phyloP scores from a whole-genome alignment of 2,888 invertebrate genomes.

The Monopis laevigella region DNA sequence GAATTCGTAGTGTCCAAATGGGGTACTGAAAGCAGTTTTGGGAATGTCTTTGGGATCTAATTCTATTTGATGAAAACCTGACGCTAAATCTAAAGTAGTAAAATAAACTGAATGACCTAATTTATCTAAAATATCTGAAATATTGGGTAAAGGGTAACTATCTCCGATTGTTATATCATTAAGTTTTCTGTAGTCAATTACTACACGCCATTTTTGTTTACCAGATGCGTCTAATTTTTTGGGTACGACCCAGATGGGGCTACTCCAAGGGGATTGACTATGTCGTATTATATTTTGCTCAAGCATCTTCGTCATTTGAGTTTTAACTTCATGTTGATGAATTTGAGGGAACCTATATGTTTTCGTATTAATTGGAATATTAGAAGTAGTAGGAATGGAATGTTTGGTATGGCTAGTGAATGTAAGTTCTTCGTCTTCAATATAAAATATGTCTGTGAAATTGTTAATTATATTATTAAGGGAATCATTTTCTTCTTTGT shows the following conservation, averaged over 20 bases:
- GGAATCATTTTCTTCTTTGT: conserved; percentile 7
- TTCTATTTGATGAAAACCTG: conserved; percentile 14
- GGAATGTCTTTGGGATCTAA: conserved; percentile 18
- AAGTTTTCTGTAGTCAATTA: conserved; percentile 12
- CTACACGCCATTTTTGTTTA: conserved; percentile 14
- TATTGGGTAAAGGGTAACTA: conserved; percentile 13
- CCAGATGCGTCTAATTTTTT: conserved; percentile 16
- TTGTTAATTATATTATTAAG: not conserved
- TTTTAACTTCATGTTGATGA: conserved; percentile 19
- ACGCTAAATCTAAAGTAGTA: conserved; percentile 18
- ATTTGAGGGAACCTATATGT: conserved; percentile 21
- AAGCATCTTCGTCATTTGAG: conserved; percentile 15
- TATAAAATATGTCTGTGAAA: conserved; percentile 5
- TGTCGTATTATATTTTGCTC: conserved; percentile 16
- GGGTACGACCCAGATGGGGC: conserved; percentile 17
- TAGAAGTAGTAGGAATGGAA: conserved; percentile 17
- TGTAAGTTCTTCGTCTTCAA: conserved; percentile 13
- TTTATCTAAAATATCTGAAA: conserved; percentile 18
- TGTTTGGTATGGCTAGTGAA: conserved; percentile 16
- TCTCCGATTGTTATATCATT: conserved; percentile 14
- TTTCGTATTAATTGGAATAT: conserved; percentile 19
- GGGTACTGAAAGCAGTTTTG: conserved; percentile 27
- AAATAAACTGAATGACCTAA: conserved; percentile 21
- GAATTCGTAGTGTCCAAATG: conserved; percentile 25
- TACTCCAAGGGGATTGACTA: conserved; percentile 6